A percentile compares a stretch with the other conserved stretches of the same genome.
Conservation (phyloP, 2,113 vertebrate genomes). For the Mobula hypostoma region DNA sequence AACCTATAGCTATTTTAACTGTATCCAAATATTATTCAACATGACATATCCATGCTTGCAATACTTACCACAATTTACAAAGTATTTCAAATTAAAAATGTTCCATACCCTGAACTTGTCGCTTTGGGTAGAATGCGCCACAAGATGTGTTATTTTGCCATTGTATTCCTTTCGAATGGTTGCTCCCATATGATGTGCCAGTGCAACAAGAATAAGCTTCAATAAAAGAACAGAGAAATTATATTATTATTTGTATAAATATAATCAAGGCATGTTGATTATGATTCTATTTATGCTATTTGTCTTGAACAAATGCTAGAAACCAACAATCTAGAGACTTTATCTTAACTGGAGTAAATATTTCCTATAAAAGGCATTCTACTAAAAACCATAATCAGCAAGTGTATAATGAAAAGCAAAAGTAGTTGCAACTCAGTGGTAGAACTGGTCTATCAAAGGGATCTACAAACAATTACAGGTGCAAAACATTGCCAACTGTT, state of each 20-base stretch:
- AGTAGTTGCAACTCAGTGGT: not conserved
- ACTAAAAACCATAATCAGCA: not conserved
- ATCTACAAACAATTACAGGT: not conserved
- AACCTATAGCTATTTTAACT: not conserved
- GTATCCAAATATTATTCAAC: not conserved
- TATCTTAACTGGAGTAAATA: not conserved
- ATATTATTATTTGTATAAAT: not conserved
- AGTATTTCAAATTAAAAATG: not conserved
- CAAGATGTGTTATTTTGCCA: slow-evolving; percentile 90
- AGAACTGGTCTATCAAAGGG: not conserved
- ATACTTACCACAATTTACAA: not conserved
- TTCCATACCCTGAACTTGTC: slow-evolving; percentile 88
- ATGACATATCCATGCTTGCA: not conserved
- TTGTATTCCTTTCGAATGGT: slow-evolving; percentile 88
- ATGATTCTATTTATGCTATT: too few species aligned
- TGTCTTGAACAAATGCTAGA: not conserved
- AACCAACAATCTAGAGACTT: too few species aligned
- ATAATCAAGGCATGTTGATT: too few species aligned
- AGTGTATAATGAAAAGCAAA: not conserved
- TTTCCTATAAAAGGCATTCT: not conserved
- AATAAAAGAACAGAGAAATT: not conserved
- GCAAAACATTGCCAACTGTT: not conserved
- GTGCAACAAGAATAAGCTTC: slow-evolving; percentile 82
- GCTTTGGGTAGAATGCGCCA: slow-evolving; percentile 85
- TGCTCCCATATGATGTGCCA: slow-evolving; percentile 97